These are phyloP conservation scores for Actias luna DNA, from an alignment of 2,888 invertebrate genomes.

Conservation along the genomic window DNA sequence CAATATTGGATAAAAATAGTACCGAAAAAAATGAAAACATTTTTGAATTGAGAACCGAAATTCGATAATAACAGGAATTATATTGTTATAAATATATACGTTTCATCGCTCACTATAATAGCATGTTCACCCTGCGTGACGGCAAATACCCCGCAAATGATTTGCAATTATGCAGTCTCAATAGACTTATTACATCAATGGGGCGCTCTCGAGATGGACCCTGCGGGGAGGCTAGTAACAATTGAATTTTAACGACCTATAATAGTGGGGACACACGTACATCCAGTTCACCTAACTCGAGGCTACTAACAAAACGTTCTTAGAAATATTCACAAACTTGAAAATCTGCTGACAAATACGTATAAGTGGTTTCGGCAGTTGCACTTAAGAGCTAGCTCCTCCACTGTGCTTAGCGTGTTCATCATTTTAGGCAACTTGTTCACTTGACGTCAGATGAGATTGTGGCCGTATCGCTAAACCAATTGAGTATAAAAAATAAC, in stretches of 20 bases:
- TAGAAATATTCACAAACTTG: neutral
- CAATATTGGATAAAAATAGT: too few species aligned
- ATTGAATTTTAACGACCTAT: conserved; percentile 81
- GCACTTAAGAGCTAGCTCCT: too few species aligned
- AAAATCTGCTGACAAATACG: neutral
- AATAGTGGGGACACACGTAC: conserved; percentile 54
- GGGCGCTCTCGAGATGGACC: conserved; percentile 45
- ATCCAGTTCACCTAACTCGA: conserved; percentile 5
- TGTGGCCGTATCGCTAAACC: too few species aligned
- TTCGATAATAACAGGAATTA: conserved; percentile 8
- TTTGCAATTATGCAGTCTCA: conserved; percentile 79
- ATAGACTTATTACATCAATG: conserved; percentile 77
- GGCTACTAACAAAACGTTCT: neutral
- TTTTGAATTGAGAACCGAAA: neutral
- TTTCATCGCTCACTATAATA: conserved; percentile 42
- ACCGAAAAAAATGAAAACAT: too few species aligned
- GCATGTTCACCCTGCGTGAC: conserved; percentile 31
- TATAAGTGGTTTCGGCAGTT: too few species aligned
- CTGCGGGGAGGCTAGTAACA: conserved; percentile 68
- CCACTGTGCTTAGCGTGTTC: too few species aligned
- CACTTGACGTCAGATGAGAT: too few species aligned
- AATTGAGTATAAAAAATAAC: too few species aligned
- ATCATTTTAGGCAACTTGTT: too few species aligned
- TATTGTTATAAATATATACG: conserved; percentile 34
- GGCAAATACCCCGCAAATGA: conserved; percentile 76